Conservation (phyloP, 2,797 vertebrate genomes). For the Crypturellus tataupa region DNA sequence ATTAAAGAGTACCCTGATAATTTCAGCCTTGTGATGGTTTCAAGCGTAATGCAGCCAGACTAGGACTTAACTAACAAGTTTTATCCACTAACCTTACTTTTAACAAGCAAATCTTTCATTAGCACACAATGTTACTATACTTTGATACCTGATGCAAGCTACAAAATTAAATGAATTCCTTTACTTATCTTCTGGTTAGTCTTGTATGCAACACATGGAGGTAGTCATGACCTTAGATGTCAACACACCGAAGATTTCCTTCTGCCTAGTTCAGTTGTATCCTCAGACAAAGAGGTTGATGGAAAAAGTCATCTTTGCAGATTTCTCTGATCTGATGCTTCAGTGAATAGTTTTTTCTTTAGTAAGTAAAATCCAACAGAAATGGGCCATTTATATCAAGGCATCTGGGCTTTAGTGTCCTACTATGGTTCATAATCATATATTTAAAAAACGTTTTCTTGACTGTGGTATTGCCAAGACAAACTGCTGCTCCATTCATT, state of each 20-base stretch:
- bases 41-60: fast-evolving
- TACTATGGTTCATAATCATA: neutral
- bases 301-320: neutral
- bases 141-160: neutral
- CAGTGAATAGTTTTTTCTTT: neutral
- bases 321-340: neutral
- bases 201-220: neutral
- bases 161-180: neutral
- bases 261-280: neutral
- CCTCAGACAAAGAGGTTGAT: neutral
- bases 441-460: neutral
- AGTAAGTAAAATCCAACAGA: neutral
- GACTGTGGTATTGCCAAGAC: neutral
- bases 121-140: neutral
- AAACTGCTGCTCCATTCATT: neutral
- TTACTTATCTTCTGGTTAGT: neutral
- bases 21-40: neutral
- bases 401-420: neutral
- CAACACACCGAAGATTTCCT: neutral
- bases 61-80: neutral
- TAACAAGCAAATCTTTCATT: neutral
- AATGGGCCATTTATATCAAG: neutral
- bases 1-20: neutral
- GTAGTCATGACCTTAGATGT: neutral
- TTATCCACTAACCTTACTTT: neutral